Percentiles rank a stretch among this genome's conserved stretches.
These are phyloP conservation scores for Ectemnius cavifrons DNA, from an alignment of 2,888 invertebrate species.

Conservation along the genomic window DNA sequence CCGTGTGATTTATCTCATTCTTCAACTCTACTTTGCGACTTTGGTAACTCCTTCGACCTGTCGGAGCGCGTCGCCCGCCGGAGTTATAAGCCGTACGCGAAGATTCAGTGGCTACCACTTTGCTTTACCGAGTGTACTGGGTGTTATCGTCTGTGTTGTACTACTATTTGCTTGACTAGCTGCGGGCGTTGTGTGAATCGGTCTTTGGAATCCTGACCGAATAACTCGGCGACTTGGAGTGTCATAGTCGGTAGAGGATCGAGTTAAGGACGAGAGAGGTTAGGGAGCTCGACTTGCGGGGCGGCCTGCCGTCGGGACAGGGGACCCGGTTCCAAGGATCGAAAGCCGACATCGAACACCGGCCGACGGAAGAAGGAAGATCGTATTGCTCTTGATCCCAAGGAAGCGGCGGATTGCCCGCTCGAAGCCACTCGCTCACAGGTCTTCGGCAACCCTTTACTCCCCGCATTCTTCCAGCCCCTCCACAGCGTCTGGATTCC, in stretches of 20 bases:
- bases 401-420: neutral
- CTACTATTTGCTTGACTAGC: neutral
- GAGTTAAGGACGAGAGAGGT: neutral
- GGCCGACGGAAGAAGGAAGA: slow-evolving; percentile 8
- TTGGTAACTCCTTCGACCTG: too few species aligned
- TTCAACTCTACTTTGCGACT: too few species aligned
- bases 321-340: slow-evolving; percentile 1
- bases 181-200: neutral
- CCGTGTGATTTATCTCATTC: too few species aligned
- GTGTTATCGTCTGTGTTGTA: too few species aligned
- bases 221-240: too few species aligned
- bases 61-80: too few species aligned
- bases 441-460: neutral
- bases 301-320: too few species aligned
- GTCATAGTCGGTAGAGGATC: neutral
- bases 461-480: slow-evolving; percentile 2
- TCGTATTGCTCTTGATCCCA: neutral
- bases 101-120: too few species aligned
- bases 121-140: too few species aligned
- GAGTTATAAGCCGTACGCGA: too few species aligned
- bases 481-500: slow-evolving; percentile 25
- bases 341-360: slow-evolving; percentile 2
- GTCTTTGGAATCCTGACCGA: too few species aligned
- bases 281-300: neutral
- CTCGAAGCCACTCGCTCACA: too few species aligned